Evolutionary conservation across 23 tunicate genomes (phyloP).

Genomic region (Trididemnum nubilum): DNA sequence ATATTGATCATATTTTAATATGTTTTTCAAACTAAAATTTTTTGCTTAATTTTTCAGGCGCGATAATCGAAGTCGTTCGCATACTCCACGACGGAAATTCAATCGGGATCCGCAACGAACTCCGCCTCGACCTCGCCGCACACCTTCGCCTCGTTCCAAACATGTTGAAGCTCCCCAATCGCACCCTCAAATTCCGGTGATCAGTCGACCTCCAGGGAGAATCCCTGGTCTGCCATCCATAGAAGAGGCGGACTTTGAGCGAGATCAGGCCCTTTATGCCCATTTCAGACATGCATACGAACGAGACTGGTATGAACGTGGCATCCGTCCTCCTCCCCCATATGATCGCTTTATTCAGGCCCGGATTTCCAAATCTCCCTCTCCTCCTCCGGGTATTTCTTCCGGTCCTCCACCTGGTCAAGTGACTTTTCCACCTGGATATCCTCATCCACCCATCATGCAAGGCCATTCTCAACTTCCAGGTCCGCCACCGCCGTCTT

Average conservation of each 20-base stretch:
- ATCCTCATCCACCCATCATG: conserved; percentile 33
- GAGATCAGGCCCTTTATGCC: conserved; percentile 76
- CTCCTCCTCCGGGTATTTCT: conserved; percentile 54
- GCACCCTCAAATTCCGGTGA: conserved; percentile 30
- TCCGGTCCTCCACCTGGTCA: conserved; percentile 16
- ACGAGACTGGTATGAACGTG: conserved; percentile 75
- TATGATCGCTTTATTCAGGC: conserved; percentile 72
- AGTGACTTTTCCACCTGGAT: not conserved
- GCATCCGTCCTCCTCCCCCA: conserved; percentile 82
- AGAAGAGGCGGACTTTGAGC: conserved; percentile 63
- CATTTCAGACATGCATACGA: conserved; percentile 81
- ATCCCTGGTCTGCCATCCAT: conserved; percentile 84
- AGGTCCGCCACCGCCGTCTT: not conserved
- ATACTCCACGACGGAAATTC: not conserved
- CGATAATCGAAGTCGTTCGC: not conserved
- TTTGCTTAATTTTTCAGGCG: conserved; percentile 22
- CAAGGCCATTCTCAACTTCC: conserved; percentile 25
- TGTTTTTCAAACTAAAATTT: too few relatives aligned
- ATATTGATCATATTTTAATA: too few relatives aligned
- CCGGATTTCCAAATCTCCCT: conserved; percentile 46
- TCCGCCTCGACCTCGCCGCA: conserved; percentile 1
- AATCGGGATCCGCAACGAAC: conserved; percentile 35
- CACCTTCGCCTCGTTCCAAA: not conserved
- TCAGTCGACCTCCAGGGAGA: not conserved
- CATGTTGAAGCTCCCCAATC: not conserved